A percentile compares a stretch with the other conserved stretches of the same genome.
These are phyloP conservation scores for Balanococcus diminutus DNA, from an alignment of 2,888 invertebrate species.

Conservation along the genomic window DNA sequence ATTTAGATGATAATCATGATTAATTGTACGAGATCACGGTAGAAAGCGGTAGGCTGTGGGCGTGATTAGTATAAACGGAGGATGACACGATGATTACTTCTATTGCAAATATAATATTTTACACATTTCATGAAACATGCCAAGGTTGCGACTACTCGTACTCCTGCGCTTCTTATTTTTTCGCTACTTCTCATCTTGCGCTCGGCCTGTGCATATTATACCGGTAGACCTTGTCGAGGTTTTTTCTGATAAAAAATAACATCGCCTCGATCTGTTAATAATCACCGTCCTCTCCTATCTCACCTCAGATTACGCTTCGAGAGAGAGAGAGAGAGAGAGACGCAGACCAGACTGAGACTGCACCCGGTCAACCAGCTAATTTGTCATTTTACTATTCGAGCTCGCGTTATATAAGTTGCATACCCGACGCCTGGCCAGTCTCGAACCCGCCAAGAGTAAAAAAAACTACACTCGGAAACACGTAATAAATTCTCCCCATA, in stretches of 20 bases:
- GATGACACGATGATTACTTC: constrained; percentile 55
- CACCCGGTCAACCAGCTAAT: background rate
- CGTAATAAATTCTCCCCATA: constrained; percentile 15
- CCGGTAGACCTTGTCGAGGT: constrained; percentile 49
- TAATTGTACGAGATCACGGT: constrained; percentile 55
- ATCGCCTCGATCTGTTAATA: background rate
- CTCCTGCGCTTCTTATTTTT: constrained; percentile 50
- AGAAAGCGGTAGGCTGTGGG: constrained; percentile 53
- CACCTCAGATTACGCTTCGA: background rate
- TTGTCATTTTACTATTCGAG: background rate
- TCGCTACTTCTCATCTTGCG: background rate
- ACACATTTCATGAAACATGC: constrained; percentile 55
- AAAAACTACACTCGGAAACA: background rate
- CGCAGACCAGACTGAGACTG: background rate
- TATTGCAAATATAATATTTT: constrained; percentile 55
- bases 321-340: background rate
- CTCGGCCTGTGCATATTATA: background rate
- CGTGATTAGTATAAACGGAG: constrained; percentile 55
- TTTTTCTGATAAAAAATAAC: constrained; percentile 40
- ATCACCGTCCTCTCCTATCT: background rate
- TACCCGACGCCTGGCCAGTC: background rate
- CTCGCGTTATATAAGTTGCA: background rate
- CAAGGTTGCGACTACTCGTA: constrained; percentile 53
- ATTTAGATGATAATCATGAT: constrained; percentile 55
- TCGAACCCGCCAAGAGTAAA: background rate